These are phyloP conservation scores for Enteromius radiatus DNA, from an alignment of 2,797 vertebrate species.

Conservation along the genomic window DNA sequence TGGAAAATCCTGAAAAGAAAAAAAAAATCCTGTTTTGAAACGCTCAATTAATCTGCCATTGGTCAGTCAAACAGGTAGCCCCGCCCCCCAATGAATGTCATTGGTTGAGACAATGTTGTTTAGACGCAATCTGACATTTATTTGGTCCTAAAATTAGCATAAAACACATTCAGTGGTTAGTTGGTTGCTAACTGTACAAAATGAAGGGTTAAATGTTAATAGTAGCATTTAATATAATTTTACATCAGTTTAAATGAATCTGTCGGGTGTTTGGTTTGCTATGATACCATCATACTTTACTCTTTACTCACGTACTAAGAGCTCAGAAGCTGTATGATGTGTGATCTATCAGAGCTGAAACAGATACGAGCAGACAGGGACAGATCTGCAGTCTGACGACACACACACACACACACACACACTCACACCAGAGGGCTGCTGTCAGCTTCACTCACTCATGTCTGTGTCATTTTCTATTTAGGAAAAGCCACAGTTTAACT, in stretches of 20 bases:
- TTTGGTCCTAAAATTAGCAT: background rate
- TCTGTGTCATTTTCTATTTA: constrained; percentile 68
- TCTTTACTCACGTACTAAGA: background rate
- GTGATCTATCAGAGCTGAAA: background rate
- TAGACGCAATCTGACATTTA: background rate
- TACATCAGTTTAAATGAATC: background rate
- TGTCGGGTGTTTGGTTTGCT: background rate
- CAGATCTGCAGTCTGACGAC: constrained; percentile 9
- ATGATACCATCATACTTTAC: background rate
- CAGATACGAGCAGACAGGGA: background rate
- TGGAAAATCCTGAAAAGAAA: background rate
- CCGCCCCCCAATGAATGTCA: background rate
- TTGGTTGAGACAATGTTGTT: background rate
- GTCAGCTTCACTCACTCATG: constrained; percentile 25
- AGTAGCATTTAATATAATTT: background rate
- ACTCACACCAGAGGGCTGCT: background rate
- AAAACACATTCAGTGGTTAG: background rate
- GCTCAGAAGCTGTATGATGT: background rate
- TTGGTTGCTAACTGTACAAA: background rate
- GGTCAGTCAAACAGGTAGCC: background rate
- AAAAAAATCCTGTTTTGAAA: background rate
- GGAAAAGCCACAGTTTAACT: constrained; percentile 71
- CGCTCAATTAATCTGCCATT: background rate
- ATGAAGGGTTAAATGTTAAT: background rate
- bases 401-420: background rate